phyloP scores from a whole-genome alignment of 2,113 vertebrate genomes.

The Ceyx margarethae region DNA sequence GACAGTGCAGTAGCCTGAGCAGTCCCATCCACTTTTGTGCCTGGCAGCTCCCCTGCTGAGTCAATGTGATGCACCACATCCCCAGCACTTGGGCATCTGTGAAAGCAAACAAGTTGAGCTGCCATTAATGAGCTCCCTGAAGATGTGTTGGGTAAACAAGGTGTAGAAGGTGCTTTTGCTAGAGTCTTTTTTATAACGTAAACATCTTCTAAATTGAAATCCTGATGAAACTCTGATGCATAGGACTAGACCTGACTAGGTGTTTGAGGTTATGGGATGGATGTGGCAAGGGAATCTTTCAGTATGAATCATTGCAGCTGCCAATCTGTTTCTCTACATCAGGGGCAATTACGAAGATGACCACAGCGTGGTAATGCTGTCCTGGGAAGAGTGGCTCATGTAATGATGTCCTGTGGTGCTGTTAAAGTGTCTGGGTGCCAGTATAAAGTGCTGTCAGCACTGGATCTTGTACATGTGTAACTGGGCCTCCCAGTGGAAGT shows the following conservation, averaged over 20 bases:
- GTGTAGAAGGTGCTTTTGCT: background rate
- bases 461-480: fast-evolving
- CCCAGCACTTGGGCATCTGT: background rate
- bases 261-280: background rate
- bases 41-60: background rate
- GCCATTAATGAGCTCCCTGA: slow-evolving; percentile 37
- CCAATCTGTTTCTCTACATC: background rate
- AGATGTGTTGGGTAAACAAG: background rate
- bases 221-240: background rate
- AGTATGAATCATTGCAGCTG: background rate
- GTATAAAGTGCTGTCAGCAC: background rate
- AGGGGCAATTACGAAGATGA: background rate
- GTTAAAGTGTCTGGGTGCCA: background rate
- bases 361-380: background rate
- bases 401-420: background rate
- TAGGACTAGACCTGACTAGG: background rate
- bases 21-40: background rate
- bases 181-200: background rate
- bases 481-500: background rate
- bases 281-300: background rate
- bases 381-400: background rate
- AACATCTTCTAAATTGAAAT: background rate
- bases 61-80: background rate
- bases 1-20: background rate
- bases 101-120: background rate